Conservation (phyloP, 2,888 invertebrate species). For the Acleris cristana region DNA sequence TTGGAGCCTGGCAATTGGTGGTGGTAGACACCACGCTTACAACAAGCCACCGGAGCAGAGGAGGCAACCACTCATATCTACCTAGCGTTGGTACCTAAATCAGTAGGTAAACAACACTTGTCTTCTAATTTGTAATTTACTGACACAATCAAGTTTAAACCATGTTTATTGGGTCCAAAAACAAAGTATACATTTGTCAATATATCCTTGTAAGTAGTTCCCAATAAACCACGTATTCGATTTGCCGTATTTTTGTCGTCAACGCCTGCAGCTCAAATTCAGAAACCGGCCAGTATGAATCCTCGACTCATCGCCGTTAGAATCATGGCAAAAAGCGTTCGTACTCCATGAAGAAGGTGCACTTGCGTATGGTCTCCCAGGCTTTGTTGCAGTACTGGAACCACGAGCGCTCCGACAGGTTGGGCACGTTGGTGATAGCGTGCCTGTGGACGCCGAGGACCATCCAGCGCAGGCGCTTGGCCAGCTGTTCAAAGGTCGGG, state of each 20-base stretch:
- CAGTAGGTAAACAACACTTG: constrained; percentile 73
- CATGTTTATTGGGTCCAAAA: constrained; percentile 62
- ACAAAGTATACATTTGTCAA: constrained; percentile 48
- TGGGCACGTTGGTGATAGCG: constrained; percentile 87
- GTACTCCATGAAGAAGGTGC: constrained; percentile 92
- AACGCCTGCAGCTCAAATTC: constrained; percentile 54
- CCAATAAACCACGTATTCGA: constrained; percentile 47
- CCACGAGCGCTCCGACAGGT: constrained; percentile 92
- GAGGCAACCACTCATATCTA: constrained; percentile 87
- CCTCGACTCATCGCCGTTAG: background rate
- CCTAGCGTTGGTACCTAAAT: too few relatives aligned
- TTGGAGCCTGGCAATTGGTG: constrained; percentile 88
- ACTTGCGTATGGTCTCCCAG: constrained; percentile 93
- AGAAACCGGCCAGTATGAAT: constrained; percentile 39
- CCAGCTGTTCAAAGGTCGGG: constrained; percentile 85
- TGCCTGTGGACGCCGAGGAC: constrained; percentile 87
- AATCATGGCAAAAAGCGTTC: constrained; percentile 88
- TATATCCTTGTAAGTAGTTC: constrained; percentile 39
- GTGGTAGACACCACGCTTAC: constrained; percentile 87
- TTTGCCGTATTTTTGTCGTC: constrained; percentile 45
- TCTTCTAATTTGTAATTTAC: constrained; percentile 40
- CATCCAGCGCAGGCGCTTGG: constrained; percentile 87
- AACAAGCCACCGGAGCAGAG: constrained; percentile 89
- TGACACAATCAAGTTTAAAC: constrained; percentile 29
- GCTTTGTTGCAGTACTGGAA: constrained; percentile 91